Conservation (phyloP, 2,797 vertebrate species). For the Coilia nasus region DNA sequence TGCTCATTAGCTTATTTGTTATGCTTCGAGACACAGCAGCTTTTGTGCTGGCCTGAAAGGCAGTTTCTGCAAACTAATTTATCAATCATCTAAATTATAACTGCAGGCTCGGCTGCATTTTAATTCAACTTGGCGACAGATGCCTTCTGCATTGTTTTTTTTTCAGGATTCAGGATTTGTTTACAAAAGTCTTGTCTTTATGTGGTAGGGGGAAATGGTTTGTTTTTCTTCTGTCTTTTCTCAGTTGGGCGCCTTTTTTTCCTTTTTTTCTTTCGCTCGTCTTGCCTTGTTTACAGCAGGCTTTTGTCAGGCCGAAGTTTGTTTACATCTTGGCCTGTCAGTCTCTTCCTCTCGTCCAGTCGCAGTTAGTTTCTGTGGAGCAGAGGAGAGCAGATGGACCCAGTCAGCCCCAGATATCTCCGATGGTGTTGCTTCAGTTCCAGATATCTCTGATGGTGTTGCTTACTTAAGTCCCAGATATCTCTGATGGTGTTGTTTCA, state of each 20-base stretch:
- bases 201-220: not conserved
- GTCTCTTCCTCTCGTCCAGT: not conserved
- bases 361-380: not conserved
- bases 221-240: constrained; percentile 2
- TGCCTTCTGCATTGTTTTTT: not conserved
- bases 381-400: not conserved
- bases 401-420: not conserved
- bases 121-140: not conserved
- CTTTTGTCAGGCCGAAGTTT: not conserved
- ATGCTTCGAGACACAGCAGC: not conserved
- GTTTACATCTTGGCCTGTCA: not conserved
- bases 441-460: too few species aligned
- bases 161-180: constrained; percentile 9
- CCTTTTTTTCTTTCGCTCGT: not conserved
- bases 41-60: not conserved
- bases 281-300: not conserved
- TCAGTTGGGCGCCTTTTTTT: not conserved
- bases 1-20: constrained; percentile 23
- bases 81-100: constrained; percentile 18
- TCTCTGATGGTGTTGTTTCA: too few species aligned
- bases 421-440: not conserved
- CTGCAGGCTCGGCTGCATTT: not conserved
- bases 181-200: constrained; percentile 7
- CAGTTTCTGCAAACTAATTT: constrained; percentile 11
- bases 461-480: too few species aligned